Evolutionary conservation across 1,140 invertebrate species (phyloP).

Genomic region (Rhagoletis pomonella): DNA sequence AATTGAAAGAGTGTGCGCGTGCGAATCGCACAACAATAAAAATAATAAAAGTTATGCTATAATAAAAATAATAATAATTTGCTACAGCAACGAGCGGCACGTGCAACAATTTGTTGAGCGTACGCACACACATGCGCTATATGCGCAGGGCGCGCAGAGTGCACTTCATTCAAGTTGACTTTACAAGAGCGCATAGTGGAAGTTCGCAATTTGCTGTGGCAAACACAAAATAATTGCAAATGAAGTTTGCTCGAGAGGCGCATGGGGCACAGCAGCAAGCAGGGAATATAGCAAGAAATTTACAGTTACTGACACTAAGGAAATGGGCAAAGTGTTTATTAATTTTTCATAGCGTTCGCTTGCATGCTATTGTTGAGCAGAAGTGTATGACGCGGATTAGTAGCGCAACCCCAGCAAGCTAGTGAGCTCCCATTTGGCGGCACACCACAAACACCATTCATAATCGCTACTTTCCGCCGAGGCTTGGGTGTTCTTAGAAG

Average conservation of each 20-base stretch:
- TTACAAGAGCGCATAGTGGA: not conserved
- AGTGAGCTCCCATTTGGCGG: not conserved
- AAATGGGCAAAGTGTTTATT: not conserved
- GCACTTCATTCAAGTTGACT: conserved; percentile 11
- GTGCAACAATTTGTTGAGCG: conserved; percentile 35
- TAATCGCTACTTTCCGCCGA: no score
- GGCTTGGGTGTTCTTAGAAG: no score
- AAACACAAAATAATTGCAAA: conserved; percentile 40
- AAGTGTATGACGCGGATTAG: not conserved
- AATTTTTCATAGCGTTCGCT: not conserved
- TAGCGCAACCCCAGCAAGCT: not conserved
- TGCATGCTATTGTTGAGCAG: not conserved
- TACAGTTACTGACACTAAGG: not conserved
- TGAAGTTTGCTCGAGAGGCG: not conserved
- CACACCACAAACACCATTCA: not conserved
- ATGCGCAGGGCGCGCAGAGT: no score
- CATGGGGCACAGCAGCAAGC: not conserved
- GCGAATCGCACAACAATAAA: not conserved
- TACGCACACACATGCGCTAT: not conserved
- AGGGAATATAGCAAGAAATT: not conserved
- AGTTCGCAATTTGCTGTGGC: not conserved
- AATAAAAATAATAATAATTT: conserved; percentile 33
- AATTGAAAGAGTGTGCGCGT: not conserved
- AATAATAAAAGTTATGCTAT: conserved; percentile 39
- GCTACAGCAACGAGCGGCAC: conserved; percentile 10